A percentile compares a stretch with the other conserved stretches of the same genome.
Conservation (phyloP, 1,140 invertebrate genomes). For the Papilio polytes region DNA sequence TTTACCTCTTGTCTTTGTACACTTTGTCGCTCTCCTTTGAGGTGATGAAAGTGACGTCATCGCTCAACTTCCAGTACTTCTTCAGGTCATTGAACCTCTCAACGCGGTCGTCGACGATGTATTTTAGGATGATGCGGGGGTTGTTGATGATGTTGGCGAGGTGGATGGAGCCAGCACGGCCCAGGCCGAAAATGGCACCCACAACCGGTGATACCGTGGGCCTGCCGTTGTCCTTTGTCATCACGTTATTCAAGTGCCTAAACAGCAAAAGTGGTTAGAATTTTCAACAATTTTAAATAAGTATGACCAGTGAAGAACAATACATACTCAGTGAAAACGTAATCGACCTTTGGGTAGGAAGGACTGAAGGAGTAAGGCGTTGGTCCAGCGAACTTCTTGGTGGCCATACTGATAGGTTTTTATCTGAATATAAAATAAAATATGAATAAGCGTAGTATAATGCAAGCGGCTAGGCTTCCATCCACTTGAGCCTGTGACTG, state of each 20-base stretch:
- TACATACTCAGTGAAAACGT: slow-evolving; percentile 24
- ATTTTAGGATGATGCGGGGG: slow-evolving; percentile 84
- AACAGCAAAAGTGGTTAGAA: not conserved
- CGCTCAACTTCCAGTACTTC: slow-evolving; percentile 81
- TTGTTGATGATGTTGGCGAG: slow-evolving; percentile 84
- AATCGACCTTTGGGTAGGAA: slow-evolving; percentile 9
- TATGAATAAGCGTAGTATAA: not conserved
- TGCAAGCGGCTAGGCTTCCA: not conserved
- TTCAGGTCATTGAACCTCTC: slow-evolving; percentile 79
- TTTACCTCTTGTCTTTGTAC: slow-evolving; percentile 85
- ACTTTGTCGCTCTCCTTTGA: slow-evolving; percentile 83
- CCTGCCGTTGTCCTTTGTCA: slow-evolving; percentile 46
- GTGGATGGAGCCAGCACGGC: slow-evolving; percentile 87
- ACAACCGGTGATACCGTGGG: slow-evolving; percentile 51
- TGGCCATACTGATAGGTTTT: slow-evolving; percentile 54
- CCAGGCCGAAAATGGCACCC: slow-evolving; percentile 85
- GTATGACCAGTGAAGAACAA: not conserved
- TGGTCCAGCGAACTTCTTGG: slow-evolving; percentile 60
- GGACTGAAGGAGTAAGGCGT: slow-evolving; percentile 54
- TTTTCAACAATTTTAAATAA: not conserved
- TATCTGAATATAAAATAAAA: not conserved
- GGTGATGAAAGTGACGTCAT: slow-evolving; percentile 79
- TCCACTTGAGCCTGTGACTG: not conserved
- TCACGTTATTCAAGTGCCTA: slow-evolving; percentile 55
- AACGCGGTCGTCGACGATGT: slow-evolving; percentile 85